phyloP scores from a whole-genome alignment of 2,888 invertebrate genomes.

The Agrochola lota region DNA sequence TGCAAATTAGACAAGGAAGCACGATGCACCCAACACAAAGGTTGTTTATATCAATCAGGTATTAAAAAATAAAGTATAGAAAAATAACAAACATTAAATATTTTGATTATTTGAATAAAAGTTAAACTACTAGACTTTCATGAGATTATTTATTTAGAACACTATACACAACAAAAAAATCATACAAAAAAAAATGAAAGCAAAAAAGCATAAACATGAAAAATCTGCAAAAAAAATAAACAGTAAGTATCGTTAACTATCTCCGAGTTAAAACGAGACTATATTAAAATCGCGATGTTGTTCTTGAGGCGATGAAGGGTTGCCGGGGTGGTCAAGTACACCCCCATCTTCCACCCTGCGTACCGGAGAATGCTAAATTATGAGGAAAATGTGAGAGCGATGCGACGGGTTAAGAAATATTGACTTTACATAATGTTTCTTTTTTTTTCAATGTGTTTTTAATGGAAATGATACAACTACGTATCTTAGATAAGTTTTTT shows the following conservation, averaged over 20 bases:
- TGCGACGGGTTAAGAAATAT: slow-evolving; percentile 64
- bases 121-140: not conserved
- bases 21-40: not conserved
- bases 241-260: slow-evolving; percentile 67
- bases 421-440: slow-evolving; percentile 23
- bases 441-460: not conserved
- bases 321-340: slow-evolving; percentile 77
- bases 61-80: not conserved
- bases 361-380: slow-evolving; percentile 79
- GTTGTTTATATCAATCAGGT: not conserved
- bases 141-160: not conserved
- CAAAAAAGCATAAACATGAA: not conserved
- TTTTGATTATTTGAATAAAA: not conserved
- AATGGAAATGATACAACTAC: not conserved
- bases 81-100: not conserved
- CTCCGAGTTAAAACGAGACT: slow-evolving; percentile 67
- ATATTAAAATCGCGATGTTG: slow-evolving; percentile 81
- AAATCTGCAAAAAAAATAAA: slow-evolving; percentile 11
- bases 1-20: not conserved
- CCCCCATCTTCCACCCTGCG: slow-evolving; percentile 69
- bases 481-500: not conserved
- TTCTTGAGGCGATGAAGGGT: slow-evolving; percentile 83
- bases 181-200: not conserved
- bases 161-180: not conserved
- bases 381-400: slow-evolving; percentile 76